Evolutionary conservation across 2,113 vertebrate species (phyloP).

Genomic region (Nesoenas mayeri): DNA sequence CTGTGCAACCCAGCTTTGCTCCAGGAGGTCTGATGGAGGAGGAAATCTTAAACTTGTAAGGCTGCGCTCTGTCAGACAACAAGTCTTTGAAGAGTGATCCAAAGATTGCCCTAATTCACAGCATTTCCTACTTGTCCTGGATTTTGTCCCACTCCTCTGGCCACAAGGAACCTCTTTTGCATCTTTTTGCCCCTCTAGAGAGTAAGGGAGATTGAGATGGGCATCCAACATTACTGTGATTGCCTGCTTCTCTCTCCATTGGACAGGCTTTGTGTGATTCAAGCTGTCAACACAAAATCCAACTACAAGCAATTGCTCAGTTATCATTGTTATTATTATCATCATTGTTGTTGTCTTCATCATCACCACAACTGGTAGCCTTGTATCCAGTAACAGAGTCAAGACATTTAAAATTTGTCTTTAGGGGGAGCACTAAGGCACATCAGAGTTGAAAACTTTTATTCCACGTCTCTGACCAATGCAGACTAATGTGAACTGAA

Average conservation of each 20-base stretch:
- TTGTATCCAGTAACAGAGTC: not conserved
- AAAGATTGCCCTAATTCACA: not conserved
- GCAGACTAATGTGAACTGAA: not conserved
- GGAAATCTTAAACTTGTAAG: not conserved
- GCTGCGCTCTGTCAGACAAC: not conserved
- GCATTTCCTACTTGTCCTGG: not conserved
- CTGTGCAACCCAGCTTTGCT: not conserved
- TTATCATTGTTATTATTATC: not conserved
- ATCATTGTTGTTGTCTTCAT: accelerated
- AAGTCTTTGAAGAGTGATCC: not conserved
- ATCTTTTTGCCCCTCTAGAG: not conserved
- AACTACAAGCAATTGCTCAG: not conserved
- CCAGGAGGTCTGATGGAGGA: not conserved
- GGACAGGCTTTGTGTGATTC: not conserved
- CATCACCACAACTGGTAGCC: not conserved
- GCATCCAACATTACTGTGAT: not conserved
- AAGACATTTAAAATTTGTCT: not conserved
- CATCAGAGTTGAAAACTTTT: not conserved
- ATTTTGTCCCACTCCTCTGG: not conserved
- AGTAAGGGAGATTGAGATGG: not conserved
- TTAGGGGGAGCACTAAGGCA: not conserved
- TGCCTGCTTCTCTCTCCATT: not conserved
- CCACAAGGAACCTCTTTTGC: not conserved
- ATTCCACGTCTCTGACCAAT: not conserved
- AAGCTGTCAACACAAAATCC: not conserved